phyloP scores from a whole-genome alignment of 2,113 vertebrate genomes.

The Gavialis gangeticus region DNA sequence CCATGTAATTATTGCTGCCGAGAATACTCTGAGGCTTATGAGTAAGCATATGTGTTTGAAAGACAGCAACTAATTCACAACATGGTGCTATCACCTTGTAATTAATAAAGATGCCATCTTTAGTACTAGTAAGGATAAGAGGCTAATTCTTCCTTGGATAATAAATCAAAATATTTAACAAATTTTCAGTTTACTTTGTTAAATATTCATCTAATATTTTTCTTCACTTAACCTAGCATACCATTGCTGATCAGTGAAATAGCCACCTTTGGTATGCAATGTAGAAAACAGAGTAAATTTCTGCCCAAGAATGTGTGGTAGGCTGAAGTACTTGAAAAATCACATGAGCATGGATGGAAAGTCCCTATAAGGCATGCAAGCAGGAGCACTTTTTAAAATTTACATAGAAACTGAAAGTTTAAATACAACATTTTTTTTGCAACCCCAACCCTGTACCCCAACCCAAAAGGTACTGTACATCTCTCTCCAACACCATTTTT shows the following conservation, averaged over 20 bases:
- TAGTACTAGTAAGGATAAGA: background rate
- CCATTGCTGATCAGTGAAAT: too few species aligned
- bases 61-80: too few species aligned
- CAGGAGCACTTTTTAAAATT: background rate
- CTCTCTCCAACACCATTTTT: background rate
- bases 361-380: background rate
- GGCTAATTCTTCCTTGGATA: background rate
- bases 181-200: background rate
- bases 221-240: background rate
- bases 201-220: background rate
- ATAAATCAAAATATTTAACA: background rate
- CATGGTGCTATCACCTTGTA: too few species aligned
- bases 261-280: too few species aligned
- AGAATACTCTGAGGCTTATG: background rate
- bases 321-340: background rate
- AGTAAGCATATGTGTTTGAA: fast-evolving
- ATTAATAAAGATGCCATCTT: too few species aligned
- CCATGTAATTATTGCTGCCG: background rate
- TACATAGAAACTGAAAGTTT: background rate
- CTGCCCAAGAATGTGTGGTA: background rate
- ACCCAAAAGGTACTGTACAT: too few species aligned
- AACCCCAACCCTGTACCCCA: too few species aligned
- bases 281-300: too few species aligned
- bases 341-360: background rate
- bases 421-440: background rate